Evolutionary conservation across 2,797 vertebrate genomes (phyloP).

Genomic region (Chromobotia macracanthus): DNA sequence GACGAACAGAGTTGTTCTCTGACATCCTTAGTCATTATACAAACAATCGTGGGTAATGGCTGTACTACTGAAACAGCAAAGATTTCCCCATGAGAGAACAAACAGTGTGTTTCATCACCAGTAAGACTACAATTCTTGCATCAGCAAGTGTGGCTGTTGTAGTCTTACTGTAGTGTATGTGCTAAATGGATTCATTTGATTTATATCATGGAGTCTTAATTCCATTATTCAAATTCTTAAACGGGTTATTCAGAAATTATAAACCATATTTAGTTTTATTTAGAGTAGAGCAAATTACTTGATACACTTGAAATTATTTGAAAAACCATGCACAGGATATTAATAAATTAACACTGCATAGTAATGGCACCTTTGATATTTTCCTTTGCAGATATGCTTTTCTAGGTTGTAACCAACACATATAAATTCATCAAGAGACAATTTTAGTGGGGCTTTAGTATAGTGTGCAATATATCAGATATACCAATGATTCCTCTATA

Average conservation of each 20-base stretch:
- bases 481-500: conserved; percentile 42
- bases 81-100: not conserved
- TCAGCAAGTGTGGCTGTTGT: not conserved
- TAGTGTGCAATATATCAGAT: conserved; percentile 41
- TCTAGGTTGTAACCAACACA: conserved; percentile 45
- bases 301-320: not conserved
- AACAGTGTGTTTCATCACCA: not conserved
- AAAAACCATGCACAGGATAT: not conserved
- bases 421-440: conserved; percentile 38
- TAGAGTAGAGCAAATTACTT: not conserved
- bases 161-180: too few relatives aligned
- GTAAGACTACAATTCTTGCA: not conserved
- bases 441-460: conserved; percentile 32
- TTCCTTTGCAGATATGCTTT: conserved; percentile 30
- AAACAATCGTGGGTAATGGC: conserved; percentile 45
- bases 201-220: not conserved
- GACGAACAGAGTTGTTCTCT: conserved; percentile 51
- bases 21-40: conserved; percentile 54
- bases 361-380: conserved; percentile 34
- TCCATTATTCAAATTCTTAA: not conserved
- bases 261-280: too few relatives aligned
- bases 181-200: not conserved
- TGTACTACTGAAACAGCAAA: conserved; percentile 49
- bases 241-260: too few relatives aligned
- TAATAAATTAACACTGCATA: not conserved